Evolutionary conservation across 2,113 vertebrate species (phyloP), one percentile per base, ranked within the genome.

Genomic region (Zootoca vivipara): DNA sequence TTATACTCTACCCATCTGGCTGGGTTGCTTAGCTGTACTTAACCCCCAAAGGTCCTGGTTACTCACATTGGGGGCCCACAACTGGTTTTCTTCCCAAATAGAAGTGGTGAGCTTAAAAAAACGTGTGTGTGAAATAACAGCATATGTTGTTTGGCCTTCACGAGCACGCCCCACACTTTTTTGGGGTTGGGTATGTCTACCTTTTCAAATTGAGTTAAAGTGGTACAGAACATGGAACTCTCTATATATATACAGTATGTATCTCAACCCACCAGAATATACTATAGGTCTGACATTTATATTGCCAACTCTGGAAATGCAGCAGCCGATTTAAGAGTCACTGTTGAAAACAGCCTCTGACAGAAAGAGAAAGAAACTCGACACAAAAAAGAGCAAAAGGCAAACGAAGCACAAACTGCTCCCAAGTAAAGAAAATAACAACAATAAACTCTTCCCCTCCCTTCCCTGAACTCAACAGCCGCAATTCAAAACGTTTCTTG

Each of bases 401-500:
- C 22, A 83, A n/a, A 83, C 46, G 89, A 79, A 83, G 0, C 30
- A 80, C 15, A 2, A 1, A 10, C 77, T 81, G 1, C 56, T 89
- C 67, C 67, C 73, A 85, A 72, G 56, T 52, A 80, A 4, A 24
- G n/a, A 72, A 70, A 70, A 72, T 33, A 69, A 46, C 64, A 46
- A 83, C 82, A 83, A 86, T 46, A 87, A 91, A 91, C 8, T 35
- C 18, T 64, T 52, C 56, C 2, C 56, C 30, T 81, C 18, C 85
- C 9, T 52, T 46, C 26, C 38, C 15, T 24, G 24, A 46, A 69
- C 85, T 3, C 89, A 93, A 38, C 35, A 73, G 75, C 46, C 5
- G 77, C 77, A 64, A 7, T 85, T 91, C 52, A 89, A 5, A 56
- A 70, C 7, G 56, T 89, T 87, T 82, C 30, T 83, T 82, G 3